phyloP scores from a whole-genome alignment of 2,113 vertebrate genomes.

The Siniperca knerii region DNA sequence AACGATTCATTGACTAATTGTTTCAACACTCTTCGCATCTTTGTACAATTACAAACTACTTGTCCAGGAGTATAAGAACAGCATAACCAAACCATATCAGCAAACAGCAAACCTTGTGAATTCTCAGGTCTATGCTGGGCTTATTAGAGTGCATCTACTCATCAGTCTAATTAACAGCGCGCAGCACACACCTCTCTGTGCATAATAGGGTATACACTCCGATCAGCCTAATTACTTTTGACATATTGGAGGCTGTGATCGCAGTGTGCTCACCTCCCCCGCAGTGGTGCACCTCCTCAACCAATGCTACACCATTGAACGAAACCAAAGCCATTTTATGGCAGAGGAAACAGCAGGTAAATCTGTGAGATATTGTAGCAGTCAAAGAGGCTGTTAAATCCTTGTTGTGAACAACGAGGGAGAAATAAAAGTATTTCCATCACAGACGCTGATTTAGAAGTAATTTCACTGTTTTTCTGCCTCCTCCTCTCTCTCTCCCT shows the following conservation, averaged over 20 bases:
- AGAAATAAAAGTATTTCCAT: constrained; percentile 67
- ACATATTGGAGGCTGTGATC: constrained; percentile 77
- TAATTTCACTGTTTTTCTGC: constrained; percentile 41
- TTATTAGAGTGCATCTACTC: constrained; percentile 67
- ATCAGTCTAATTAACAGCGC: constrained; percentile 77
- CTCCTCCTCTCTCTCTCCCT: background rate
- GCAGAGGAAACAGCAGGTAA: constrained; percentile 71
- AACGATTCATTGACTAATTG: background rate
- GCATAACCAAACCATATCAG: background rate
- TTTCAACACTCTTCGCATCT: background rate
- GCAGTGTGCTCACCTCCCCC: constrained; percentile 61
- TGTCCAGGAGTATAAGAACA: background rate
- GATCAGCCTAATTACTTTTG: constrained; percentile 81
- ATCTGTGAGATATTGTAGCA: constrained; percentile 53
- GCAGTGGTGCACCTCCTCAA: constrained; percentile 38
- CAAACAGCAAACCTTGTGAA: background rate
- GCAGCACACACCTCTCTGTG: constrained; percentile 64
- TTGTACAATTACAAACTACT: background rate
- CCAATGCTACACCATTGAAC: constrained; percentile 36
- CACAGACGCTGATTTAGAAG: constrained; percentile 61
- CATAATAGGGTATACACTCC: constrained; percentile 66
- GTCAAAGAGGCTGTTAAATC: constrained; percentile 68
- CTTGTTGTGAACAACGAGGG: constrained; percentile 64
- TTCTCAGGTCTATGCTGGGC: constrained; percentile 14
- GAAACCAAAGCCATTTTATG: constrained; percentile 55